Conservation (phyloP, 35 echinoderm and acorn worm species). For the Strongylocentrotus purpuratus region DNA sequence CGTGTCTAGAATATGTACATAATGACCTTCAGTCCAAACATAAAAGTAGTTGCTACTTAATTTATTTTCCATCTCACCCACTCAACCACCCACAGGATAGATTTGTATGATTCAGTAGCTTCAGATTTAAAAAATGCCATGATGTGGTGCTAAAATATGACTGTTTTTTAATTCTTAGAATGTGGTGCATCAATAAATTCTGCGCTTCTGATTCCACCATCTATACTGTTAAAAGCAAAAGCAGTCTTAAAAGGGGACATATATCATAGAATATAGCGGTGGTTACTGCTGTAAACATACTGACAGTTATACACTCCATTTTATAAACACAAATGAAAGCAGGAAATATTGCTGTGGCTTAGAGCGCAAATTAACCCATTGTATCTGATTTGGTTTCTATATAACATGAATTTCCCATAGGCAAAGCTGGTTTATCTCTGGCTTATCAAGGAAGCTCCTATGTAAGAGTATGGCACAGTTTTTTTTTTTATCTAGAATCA, state of each 20-base stretch:
- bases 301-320: neutral
- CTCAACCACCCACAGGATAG: neutral
- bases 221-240: neutral
- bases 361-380: neutral
- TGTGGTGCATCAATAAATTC: neutral
- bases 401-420: too few relatives aligned
- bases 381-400: neutral
- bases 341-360: neutral
- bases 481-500: too few relatives aligned
- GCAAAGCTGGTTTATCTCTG: too few relatives aligned
- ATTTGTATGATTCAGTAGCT: neutral
- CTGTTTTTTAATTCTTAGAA: neutral
- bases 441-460: too few relatives aligned
- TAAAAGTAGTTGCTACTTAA: too few relatives aligned
- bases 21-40: too few relatives aligned
- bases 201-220: neutral
- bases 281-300: neutral
- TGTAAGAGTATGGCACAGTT: too few relatives aligned
- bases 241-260: neutral
- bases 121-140: neutral
- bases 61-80: neutral
- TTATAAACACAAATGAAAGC: neutral
- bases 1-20: too few relatives aligned
- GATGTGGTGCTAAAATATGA: slow-evolving; percentile 5
- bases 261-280: neutral